Evolutionary conservation across 2,113 vertebrate genomes (phyloP), one percentile per base, ranked within the genome.

Genomic region (Rynchops niger): DNA sequence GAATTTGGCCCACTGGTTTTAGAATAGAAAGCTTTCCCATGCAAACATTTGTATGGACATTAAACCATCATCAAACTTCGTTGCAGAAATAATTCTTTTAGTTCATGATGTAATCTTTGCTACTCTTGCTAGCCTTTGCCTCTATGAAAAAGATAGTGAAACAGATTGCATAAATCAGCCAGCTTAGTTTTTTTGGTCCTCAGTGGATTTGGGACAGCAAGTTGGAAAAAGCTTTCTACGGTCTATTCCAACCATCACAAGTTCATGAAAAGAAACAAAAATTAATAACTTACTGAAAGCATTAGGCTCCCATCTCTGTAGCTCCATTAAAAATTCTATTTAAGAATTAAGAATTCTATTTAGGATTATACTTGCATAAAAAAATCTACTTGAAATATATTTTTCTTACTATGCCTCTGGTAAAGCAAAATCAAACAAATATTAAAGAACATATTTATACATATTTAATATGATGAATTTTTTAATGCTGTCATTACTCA

Each of bases 381-480:
- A 83, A 45, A 26, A 5, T 63, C 40, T 73, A 32, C 36, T 73
- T 82, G 45, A 53, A 83, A 49, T 61, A 42, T 8, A 27, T 81
- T 80, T 90, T 86, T 70, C 23, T 79, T 58, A 53, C 3, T 49
- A 58, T 45, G 22, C 17, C 42, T 70, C 40, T 53, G 42, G 45
- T 76, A 93, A 88, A 96, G 21, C 15, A 83, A 92, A 95, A 88
- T 43, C 25, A 80, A 93, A 47, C 5, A 90, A 95, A 81, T 85
- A 88, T 55, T 72, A 86, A 77, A 72, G 22, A 92, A 70, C 5
- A 58, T 36, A 36, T 76, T 63, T 79, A 82, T 61, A 61, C 4
- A 61, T 77, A 61, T 42, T 69, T 86, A 45, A 83, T 70, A 13
- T 80, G 45, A 76, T 76, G 38, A 71, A 5, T 20, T 80, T 86